A percentile compares a stretch with the other conserved stretches of the same genome.
Evolutionary conservation across 1,140 invertebrate species (phyloP).

Genomic region (Trachymyrmex septentrionalis): DNA sequence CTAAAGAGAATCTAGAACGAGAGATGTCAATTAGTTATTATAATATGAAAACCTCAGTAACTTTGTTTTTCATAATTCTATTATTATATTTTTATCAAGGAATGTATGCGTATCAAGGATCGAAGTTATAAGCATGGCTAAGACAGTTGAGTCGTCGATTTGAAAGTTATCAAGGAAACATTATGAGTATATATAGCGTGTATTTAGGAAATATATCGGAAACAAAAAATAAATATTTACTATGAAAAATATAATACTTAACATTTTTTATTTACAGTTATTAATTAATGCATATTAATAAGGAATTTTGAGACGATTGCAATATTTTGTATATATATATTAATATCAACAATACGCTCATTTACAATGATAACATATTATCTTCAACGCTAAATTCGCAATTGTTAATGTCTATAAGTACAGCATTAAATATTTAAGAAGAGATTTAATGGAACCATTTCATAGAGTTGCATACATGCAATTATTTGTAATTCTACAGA

Average conservation of each 20-base stretch:
- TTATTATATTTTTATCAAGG: neutral
- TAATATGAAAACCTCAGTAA: slow-evolving; percentile 31
- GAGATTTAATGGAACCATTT: slow-evolving; percentile 17
- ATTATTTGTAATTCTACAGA: slow-evolving; percentile 40
- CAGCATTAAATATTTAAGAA: neutral
- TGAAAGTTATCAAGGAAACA: neutral
- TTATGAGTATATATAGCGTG: neutral
- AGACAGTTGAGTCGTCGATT: neutral
- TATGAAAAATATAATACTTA: neutral
- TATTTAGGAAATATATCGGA: neutral
- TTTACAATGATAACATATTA: neutral
- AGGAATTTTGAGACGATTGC: neutral
- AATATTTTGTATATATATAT: slow-evolving; percentile 2
- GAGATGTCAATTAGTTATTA: slow-evolving; percentile 36
- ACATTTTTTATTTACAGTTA: neutral
- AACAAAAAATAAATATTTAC: slow-evolving; percentile 1
- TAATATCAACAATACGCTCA: neutral
- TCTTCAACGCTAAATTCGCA: neutral
- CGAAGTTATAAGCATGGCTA: neutral
- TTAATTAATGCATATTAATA: neutral
- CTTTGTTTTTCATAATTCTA: neutral
- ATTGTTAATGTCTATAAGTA: neutral
- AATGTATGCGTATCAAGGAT: neutral
- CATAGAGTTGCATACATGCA: neutral
- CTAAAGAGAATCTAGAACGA: slow-evolving; percentile 22